Conservation (phyloP, 2,888 invertebrate genomes). For the Macrosiphum euphorbiae region DNA sequence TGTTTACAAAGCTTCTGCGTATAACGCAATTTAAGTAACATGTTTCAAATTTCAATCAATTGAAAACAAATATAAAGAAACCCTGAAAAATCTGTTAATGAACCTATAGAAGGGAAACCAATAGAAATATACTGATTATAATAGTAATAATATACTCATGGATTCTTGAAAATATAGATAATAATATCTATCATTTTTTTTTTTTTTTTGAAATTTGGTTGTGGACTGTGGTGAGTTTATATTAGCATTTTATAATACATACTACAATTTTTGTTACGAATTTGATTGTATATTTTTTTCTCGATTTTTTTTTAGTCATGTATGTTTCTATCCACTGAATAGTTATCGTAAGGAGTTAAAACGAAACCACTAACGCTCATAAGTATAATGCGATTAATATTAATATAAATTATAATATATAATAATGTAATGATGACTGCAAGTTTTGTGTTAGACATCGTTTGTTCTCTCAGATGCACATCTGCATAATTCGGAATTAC, state of each 20-base stretch:
- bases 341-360: no score
- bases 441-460: background rate
- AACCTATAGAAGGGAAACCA: slow-evolving; percentile 23
- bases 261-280: no score
- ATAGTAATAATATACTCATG: background rate
- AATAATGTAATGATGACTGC: background rate
- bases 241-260: background rate
- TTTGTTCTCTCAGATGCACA: background rate
- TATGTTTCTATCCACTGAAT: no score
- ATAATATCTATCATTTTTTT: background rate
- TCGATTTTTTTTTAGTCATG: no score
- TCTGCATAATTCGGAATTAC: slow-evolving; percentile 17
- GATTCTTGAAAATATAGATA: background rate
- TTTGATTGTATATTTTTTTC: no score
- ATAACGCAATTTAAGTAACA: background rate
- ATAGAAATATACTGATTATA: background rate
- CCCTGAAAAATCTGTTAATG: slow-evolving; percentile 20
- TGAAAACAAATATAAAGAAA: slow-evolving; percentile 25
- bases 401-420: background rate
- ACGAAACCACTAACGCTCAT: background rate
- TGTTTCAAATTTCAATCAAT: slow-evolving; percentile 13
- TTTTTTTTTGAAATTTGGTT: background rate
- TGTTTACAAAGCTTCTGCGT: slow-evolving; percentile 1
- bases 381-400: background rate
- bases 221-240: background rate